These are phyloP conservation scores for Ageneiosus marmoratus DNA, from an alignment of 2,113 vertebrate genomes.

Conservation along the genomic window DNA sequence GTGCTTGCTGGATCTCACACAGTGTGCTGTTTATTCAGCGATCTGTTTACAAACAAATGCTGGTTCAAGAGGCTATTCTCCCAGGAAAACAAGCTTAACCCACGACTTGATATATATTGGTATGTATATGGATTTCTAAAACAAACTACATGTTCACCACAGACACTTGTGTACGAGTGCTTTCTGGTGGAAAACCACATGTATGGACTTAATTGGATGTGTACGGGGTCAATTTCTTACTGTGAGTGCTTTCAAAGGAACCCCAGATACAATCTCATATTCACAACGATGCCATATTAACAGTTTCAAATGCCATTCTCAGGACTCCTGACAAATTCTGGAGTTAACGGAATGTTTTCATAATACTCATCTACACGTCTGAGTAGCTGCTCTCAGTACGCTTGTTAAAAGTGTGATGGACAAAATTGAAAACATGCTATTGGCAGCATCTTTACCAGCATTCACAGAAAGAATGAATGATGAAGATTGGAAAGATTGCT, in stretches of 20 bases:
- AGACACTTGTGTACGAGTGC: background rate
- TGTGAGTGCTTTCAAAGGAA: background rate
- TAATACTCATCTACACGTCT: background rate
- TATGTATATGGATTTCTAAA: constrained; percentile 1
- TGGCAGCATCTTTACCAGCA: background rate
- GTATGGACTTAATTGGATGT: background rate
- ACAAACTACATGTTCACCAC: constrained; percentile 15
- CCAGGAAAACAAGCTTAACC: constrained; percentile 6
- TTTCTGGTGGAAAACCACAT: background rate
- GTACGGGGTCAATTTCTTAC: background rate
- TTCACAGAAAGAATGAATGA: background rate
- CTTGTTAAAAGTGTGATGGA: background rate
- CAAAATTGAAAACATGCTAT: background rate
- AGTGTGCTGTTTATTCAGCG: background rate
- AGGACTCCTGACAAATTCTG: background rate
- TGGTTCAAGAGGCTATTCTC: constrained; percentile 16
- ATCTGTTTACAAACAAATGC: constrained; percentile 32
- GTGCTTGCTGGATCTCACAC: constrained; percentile 26
- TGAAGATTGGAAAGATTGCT: no score
- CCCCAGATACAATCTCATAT: background rate
- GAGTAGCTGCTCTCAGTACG: background rate
- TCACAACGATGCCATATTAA: background rate
- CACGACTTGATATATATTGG: background rate
- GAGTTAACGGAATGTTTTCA: background rate
- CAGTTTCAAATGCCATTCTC: background rate